These are phyloP conservation scores for Coranthus polyacanthus DNA, from an alignment of 2,797 vertebrate species.

Conservation along the genomic window DNA sequence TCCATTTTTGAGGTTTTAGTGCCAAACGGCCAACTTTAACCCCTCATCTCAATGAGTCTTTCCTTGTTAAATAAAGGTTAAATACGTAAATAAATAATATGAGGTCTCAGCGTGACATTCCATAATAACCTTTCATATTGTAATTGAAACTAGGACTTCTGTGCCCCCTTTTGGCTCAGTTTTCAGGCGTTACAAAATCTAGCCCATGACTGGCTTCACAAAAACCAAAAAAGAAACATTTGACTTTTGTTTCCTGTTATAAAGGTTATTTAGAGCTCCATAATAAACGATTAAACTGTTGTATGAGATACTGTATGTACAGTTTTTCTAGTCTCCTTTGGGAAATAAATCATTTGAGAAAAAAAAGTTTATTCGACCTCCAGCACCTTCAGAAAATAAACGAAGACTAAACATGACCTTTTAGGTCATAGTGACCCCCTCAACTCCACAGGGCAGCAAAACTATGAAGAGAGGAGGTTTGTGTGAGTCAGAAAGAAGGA, in stretches of 20 bases:
- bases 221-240: too few relatives aligned
- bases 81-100: too few relatives aligned
- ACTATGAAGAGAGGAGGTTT: conserved; percentile 18
- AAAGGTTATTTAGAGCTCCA: not conserved
- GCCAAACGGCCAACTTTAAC: too few relatives aligned
- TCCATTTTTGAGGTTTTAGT: too few relatives aligned
- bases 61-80: too few relatives aligned
- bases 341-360: conserved; percentile 1
- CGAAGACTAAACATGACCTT: conserved; percentile 27
- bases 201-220: too few relatives aligned
- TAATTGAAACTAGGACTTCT: too few relatives aligned
- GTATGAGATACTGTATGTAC: not conserved
- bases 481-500: conserved; percentile 61
- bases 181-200: too few relatives aligned
- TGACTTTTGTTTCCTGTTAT: not conserved
- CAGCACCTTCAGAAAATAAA: conserved; percentile 34
- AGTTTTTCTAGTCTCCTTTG: not conserved
- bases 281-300: not conserved
- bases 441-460: not conserved
- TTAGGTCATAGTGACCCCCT: conserved; percentile 32
- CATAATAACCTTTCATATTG: too few relatives aligned
- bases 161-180: too few relatives aligned
- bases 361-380: conserved; percentile 18
- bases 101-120: too few relatives aligned
- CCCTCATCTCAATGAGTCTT: too few relatives aligned